phyloP scores from a whole-genome alignment of 2,113 vertebrate species.

The Pan troglodytes region NHGRI_mPanTro3-v2.1_pri NC_072420.2:17806001-17806500 shows the following conservation, averaged over 20 bases:
- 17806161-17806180: background rate
- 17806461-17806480: too few relatives aligned
- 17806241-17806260: background rate
- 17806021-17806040: background rate
- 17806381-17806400: too few relatives aligned
- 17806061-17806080: background rate
- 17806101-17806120: background rate
- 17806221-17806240: background rate
- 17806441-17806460: too few relatives aligned
- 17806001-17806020: background rate
- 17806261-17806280: background rate
- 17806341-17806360: too few relatives aligned
- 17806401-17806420: too few relatives aligned
- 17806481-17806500: too few relatives aligned
- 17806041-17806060: background rate
- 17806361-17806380: too few relatives aligned
- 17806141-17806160: background rate
- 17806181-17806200: background rate
- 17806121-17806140: background rate
- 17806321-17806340: background rate
- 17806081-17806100: background rate
- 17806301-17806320: background rate
- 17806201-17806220: background rate
- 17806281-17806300: background rate
- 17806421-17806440: too few relatives aligned